Conservation (phyloP, 2,797 vertebrate species). For the Mycteria americana region DNA sequence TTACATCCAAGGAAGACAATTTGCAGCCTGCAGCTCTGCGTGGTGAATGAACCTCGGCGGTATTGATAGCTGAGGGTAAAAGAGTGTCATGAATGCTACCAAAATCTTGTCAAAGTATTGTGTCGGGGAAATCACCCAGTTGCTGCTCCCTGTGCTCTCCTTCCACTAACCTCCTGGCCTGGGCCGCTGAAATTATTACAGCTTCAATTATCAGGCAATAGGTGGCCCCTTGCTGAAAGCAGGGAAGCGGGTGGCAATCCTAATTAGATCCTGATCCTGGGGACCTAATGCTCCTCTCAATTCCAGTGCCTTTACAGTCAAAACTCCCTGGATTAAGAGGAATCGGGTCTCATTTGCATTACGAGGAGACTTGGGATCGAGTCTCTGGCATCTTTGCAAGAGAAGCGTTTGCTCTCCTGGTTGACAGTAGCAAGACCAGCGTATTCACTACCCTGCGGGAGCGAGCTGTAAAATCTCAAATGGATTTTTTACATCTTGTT, state of each 20-base stretch:
- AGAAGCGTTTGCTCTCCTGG: not conserved
- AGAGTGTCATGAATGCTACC: not conserved
- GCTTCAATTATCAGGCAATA: not conserved
- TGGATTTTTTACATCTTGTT: not conserved
- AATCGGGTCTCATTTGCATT: not conserved
- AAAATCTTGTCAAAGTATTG: not conserved
- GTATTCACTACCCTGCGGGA: accelerated
- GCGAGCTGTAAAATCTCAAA: not conserved
- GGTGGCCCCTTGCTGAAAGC: not conserved
- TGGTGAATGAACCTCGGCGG: not conserved
- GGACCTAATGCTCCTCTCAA: not conserved
- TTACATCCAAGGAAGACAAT: not conserved
- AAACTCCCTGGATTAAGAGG: not conserved
- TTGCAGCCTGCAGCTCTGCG: not conserved
- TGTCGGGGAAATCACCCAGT: not conserved
- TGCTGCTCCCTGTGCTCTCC: not conserved
- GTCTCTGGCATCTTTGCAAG: not conserved
- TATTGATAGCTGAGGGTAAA: not conserved
- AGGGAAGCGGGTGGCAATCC: not conserved
- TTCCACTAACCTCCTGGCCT: not conserved
- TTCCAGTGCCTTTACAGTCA: not conserved
- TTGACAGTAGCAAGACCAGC: not conserved
- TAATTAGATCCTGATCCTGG: not conserved
- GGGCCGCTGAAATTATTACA: not conserved
- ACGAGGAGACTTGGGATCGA: not conserved